These are phyloP conservation scores for Etheostoma cragini DNA, from an alignment of 2,113 vertebrate species.

Conservation along the genomic window DNA sequence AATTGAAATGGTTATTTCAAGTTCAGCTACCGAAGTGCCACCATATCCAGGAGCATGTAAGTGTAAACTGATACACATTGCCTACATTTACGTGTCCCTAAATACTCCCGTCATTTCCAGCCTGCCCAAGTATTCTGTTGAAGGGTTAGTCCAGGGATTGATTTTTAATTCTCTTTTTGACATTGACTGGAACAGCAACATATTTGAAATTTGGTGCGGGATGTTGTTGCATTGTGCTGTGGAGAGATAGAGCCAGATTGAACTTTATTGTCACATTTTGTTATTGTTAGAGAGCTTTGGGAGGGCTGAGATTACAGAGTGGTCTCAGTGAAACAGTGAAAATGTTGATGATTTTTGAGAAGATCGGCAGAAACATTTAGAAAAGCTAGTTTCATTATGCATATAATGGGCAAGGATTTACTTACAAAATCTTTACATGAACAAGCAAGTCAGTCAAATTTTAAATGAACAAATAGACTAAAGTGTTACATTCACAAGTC, in stretches of 20 bases:
- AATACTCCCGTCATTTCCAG: neutral
- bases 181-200: neutral
- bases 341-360: neutral
- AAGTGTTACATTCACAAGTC: neutral
- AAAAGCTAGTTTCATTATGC: neutral
- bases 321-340: neutral
- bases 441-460: no score
- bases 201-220: neutral
- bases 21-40: conserved; percentile 9
- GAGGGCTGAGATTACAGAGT: neutral
- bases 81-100: neutral
- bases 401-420: neutral
- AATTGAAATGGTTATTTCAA: conserved; percentile 29
- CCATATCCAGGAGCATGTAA: conserved; percentile 1
- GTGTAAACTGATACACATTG: neutral
- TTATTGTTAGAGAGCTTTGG: neutral
- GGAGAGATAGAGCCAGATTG: neutral
- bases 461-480: neutral
- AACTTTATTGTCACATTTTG: neutral
- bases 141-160: neutral
- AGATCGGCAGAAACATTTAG: neutral
- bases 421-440: no score
- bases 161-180: neutral
- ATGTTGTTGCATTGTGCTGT: neutral
- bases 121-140: neutral